A percentile compares a stretch with the other conserved stretches of the same genome.
phyloP scores from a whole-genome alignment of 2,888 invertebrate genomes.

The Ernsta delagoae region DNA sequence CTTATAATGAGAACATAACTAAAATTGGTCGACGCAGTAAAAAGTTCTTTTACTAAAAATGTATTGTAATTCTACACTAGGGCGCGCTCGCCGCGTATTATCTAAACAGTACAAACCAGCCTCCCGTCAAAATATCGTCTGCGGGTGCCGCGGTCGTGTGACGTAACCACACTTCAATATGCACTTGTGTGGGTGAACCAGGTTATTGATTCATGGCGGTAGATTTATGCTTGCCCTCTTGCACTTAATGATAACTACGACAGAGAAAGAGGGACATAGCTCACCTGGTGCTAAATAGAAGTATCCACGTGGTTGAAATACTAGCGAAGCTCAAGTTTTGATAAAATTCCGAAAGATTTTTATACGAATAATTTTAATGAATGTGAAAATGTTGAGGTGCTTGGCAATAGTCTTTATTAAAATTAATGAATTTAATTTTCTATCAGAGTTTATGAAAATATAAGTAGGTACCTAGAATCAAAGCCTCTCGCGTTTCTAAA shows the following conservation, averaged over 20 bases:
- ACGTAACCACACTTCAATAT: conserved; percentile 58
- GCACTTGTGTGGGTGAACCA: conserved; percentile 68
- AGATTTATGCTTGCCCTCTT: conserved; percentile 79
- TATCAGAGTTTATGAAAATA: neutral
- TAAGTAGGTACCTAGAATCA: neutral
- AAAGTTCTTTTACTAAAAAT: too few relatives aligned
- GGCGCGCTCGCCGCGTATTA: conserved; percentile 56
- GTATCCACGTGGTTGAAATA: conserved; percentile 62
- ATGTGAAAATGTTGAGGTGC: neutral
- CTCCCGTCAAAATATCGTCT: conserved; percentile 81
- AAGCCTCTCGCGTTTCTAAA: conserved; percentile 54
- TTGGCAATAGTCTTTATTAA: neutral
- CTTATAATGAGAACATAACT: too few relatives aligned
- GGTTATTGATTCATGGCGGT: conserved; percentile 81
- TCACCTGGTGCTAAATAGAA: conserved; percentile 67
- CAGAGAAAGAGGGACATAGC: conserved; percentile 67
- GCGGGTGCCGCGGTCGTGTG: conserved; percentile 62
- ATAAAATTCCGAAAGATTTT: conserved; percentile 23
- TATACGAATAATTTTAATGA: conserved; percentile 30
- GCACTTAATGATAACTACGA: conserved; percentile 73
- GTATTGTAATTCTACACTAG: neutral
- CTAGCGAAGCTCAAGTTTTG: conserved; percentile 9
- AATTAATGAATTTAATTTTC: neutral
- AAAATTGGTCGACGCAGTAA: too few relatives aligned
- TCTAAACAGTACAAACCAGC: conserved; percentile 66